Evolutionary conservation across 2,113 vertebrate genomes (phyloP).

Genomic region (Engystomops pustulosus): DNA sequence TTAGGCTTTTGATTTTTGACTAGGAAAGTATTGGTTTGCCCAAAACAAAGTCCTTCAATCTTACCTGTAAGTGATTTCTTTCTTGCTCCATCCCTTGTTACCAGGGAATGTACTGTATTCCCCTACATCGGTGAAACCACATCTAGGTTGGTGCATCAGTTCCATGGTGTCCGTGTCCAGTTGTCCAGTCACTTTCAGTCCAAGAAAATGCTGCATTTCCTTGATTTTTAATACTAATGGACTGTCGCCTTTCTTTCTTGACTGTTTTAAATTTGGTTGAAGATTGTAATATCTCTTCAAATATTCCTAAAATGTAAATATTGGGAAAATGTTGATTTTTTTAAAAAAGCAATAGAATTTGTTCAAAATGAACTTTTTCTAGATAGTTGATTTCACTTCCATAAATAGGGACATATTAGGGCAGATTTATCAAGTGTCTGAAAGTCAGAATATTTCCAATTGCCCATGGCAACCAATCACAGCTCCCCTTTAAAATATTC

Average conservation of each 20-base stretch:
- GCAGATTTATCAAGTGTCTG: too few relatives aligned
- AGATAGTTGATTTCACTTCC: conserved; percentile 46
- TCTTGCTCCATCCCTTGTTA: conserved; percentile 68
- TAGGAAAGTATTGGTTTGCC: background rate
- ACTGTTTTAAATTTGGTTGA: conserved; percentile 60
- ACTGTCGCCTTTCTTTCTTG: conserved; percentile 64
- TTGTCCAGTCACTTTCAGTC: conserved; percentile 73
- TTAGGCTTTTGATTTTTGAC: background rate
- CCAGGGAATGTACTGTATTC: conserved; percentile 72
- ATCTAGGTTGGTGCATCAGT: conserved; percentile 73
- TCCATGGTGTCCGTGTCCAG: conserved; percentile 70
- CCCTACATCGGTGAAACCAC: conserved; percentile 75
- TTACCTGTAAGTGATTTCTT: conserved; percentile 77
- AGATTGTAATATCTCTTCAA: conserved; percentile 70
- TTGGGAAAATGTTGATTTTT: too few relatives aligned
- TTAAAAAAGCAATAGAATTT: too few relatives aligned
- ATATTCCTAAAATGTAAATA: conserved; percentile 65
- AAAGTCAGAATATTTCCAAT: too few relatives aligned
- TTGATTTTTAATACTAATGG: conserved; percentile 64
- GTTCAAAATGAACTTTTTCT: background rate
- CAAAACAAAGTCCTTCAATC: conserved; percentile 25
- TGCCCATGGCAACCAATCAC: too few relatives aligned
- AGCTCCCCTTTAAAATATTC: too few relatives aligned
- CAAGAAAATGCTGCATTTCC: conserved; percentile 79
- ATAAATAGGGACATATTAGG: too few relatives aligned